Evolutionary conservation across 2,888 invertebrate species (phyloP).

Genomic region (Plagodis pulveraria): DNA sequence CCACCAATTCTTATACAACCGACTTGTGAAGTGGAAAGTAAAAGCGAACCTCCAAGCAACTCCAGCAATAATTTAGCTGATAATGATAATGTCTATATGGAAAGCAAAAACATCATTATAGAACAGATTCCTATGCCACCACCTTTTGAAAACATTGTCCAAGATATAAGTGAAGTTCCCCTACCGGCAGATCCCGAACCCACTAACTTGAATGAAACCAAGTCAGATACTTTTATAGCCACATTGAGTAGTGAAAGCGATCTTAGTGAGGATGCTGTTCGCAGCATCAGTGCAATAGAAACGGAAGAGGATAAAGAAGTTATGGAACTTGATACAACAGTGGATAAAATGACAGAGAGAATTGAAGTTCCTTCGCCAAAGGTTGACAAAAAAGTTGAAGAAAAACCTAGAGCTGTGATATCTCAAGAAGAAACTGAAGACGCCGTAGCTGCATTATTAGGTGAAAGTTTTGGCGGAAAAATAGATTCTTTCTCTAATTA

Average conservation of each 20-base stretch:
- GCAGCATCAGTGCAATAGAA: slow-evolving; percentile 88
- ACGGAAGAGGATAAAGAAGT: slow-evolving; percentile 58
- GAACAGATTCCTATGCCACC: slow-evolving; percentile 76
- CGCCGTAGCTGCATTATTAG: slow-evolving; percentile 94
- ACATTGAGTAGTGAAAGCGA: slow-evolving; percentile 76
- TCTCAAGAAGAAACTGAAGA: slow-evolving; percentile 97
- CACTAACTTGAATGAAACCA: slow-evolving; percentile 47
- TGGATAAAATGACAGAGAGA: slow-evolving; percentile 61
- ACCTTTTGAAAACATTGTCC: slow-evolving; percentile 64
- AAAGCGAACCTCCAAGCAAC: slow-evolving; percentile 37
- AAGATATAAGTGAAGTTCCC: slow-evolving; percentile 79
- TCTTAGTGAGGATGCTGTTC: slow-evolving; percentile 92
- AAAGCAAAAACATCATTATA: slow-evolving; percentile 63
- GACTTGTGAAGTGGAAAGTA: slow-evolving; percentile 50
- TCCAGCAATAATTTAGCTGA: slow-evolving; percentile 33
- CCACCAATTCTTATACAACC: slow-evolving; percentile 70
- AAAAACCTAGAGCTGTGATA: slow-evolving; percentile 92
- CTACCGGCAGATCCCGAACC: slow-evolving; percentile 61
- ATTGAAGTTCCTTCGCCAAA: slow-evolving; percentile 61
- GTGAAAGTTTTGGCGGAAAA: slow-evolving; percentile 92
- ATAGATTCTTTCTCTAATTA: slow-evolving; percentile 83
- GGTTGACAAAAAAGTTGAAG: slow-evolving; percentile 86
- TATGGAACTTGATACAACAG: slow-evolving; percentile 56
- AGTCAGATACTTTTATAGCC: slow-evolving; percentile 86
- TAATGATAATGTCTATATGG: slow-evolving; percentile 53